Conservation (phyloP, 2,113 vertebrate species). For the Castor canadensis region DNA sequence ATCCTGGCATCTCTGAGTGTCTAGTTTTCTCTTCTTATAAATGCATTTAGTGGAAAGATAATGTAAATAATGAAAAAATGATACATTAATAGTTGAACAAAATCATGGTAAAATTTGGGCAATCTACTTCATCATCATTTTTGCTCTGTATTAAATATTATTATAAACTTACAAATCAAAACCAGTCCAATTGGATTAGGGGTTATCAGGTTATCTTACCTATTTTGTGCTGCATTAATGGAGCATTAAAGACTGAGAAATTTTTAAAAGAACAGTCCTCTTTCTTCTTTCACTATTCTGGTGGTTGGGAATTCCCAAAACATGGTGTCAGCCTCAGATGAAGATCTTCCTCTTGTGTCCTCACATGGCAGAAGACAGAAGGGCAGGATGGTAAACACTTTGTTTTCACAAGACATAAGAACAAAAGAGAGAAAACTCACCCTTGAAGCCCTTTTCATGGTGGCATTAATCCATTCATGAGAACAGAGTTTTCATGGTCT, state of each 20-base stretch:
- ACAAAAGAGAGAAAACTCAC: background rate
- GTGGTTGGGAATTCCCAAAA: background rate
- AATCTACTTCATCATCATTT: background rate
- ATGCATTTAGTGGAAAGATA: background rate
- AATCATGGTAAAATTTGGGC: background rate
- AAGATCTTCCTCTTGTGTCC: background rate
- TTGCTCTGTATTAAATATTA: background rate
- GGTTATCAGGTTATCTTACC: too few species aligned
- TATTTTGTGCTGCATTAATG: background rate
- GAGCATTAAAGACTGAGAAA: background rate
- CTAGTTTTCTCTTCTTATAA: background rate
- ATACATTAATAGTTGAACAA: background rate
- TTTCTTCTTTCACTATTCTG: too few species aligned
- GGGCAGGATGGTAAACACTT: too few species aligned
- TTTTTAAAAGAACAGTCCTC: background rate
- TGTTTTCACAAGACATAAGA: background rate
- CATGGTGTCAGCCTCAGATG: too few species aligned
- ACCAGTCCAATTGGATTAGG: too few species aligned
- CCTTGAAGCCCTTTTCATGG: too few species aligned
- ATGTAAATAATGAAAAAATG: background rate
- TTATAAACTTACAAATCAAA: background rate
- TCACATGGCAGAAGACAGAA: background rate
- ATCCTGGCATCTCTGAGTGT: background rate
- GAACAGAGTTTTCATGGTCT: background rate
- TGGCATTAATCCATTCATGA: background rate